Percentiles rank a stretch among this genome's conserved stretches.
phyloP scores from a whole-genome alignment of 1,140 invertebrate species.

The Scaptomyza graminum region DNA sequence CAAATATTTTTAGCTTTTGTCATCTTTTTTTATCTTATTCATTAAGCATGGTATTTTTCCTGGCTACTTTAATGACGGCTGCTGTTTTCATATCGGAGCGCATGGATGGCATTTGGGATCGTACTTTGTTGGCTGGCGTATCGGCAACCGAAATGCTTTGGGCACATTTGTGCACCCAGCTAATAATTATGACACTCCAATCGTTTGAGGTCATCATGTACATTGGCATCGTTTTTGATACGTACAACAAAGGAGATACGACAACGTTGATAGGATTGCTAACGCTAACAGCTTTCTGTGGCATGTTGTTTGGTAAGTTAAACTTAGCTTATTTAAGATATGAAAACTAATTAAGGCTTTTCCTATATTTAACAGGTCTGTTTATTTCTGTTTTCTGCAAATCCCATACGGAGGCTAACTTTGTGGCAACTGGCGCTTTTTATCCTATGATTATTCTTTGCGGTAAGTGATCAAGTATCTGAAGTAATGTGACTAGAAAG shows the following conservation, averaged over 20 bases:
- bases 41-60: slow-evolving; percentile 90
- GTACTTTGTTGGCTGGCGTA: slow-evolving; percentile 88
- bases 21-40: slow-evolving; percentile 38
- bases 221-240: slow-evolving; percentile 86
- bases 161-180: slow-evolving; percentile 91
- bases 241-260: slow-evolving; percentile 87
- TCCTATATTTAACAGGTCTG: slow-evolving; percentile 84
- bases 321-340: background rate
- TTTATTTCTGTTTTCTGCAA: slow-evolving; percentile 91
- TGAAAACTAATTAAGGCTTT: background rate
- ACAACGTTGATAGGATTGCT: slow-evolving; percentile 85
- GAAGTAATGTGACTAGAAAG: background rate
- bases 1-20: no score
- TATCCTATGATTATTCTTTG: slow-evolving; percentile 93
- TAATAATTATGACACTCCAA: slow-evolving; percentile 89
- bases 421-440: slow-evolving; percentile 92
- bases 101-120: slow-evolving; percentile 87
- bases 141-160: slow-evolving; percentile 88
- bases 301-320: slow-evolving; percentile 88
- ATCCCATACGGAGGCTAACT: slow-evolving; percentile 92
- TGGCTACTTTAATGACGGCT: slow-evolving; percentile 91
- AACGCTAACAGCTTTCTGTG: slow-evolving; percentile 87
- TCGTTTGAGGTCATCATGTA: slow-evolving; percentile 86
- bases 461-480: slow-evolving; percentile 86
- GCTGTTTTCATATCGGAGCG: slow-evolving; percentile 92